Base-by-base conservation (phyloP, 37 sponge, comb jelly and placozoan species). In the Diacarnus erythraeanus region DNA sequence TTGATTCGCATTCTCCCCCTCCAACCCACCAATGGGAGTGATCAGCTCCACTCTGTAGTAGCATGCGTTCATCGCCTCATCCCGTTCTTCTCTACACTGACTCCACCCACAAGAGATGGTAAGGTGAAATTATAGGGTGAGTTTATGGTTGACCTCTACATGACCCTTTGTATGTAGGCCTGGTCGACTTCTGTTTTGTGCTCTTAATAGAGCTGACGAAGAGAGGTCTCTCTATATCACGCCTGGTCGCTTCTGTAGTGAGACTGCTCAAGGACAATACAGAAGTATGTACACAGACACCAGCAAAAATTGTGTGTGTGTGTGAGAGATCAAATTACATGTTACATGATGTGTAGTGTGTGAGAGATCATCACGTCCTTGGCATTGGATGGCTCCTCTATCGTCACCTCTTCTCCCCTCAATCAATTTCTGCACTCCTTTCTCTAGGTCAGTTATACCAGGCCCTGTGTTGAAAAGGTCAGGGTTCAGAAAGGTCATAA, bases 331-430 rank as follows among this genome's bases (percentile, higher is more conserved):
- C n/a, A n/a, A n/a, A n/a, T n/a, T n/a, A n/a, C n/a, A n/a, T n/a
- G n/a, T n/a, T n/a, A n/a, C n/a, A n/a, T n/a, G n/a, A n/a, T n/a
- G 8, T 47, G 6, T 47, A 47, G 64, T 61, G 30, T 6, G 5
- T 61, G 5, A 61, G 5, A 15, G 21, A 5, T 3, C 64, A 60
- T 23, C 77, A 77, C 10, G 23, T 18, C 77, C 64, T 77, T 35
- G 60, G 38, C 37, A 37, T 77, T 1, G 64, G 63, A 9, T 77
- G 77, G 77, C 36, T 77, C 25, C 20, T 77, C 21, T 26, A 3
- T 2, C 38, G 39, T 37, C 37, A 59, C 37, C 65, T 79, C 36
- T 57, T 39, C 56, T 25, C 41, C 57, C 56, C 80, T 22, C 71
- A 6, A 9, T 30, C 44, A 20, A 31, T 30, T 10, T 22, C 57